These are phyloP conservation scores for Carettochelys insculpta DNA, from an alignment of 2,113 vertebrate species.

Conservation along the genomic window DNA sequence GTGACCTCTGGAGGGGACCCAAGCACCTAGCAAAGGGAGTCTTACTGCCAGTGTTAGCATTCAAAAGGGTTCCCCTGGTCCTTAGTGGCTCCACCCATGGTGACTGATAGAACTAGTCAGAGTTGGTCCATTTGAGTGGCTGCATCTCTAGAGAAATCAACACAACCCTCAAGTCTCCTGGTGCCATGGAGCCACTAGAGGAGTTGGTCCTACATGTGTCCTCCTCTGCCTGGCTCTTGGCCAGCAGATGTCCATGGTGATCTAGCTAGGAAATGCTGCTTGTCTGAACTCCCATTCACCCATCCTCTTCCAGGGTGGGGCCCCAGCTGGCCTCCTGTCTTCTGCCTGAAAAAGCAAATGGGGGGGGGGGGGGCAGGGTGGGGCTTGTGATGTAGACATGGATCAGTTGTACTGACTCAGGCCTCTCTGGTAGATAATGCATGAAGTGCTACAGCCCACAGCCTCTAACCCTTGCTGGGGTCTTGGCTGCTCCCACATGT, in stretches of 20 bases:
- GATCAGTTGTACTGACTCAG: background rate
- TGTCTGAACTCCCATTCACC: too few relatives aligned
- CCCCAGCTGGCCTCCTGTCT: too few relatives aligned
- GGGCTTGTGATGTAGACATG: too few relatives aligned
- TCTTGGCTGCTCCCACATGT: conserved; percentile 84
- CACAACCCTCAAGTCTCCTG: too few relatives aligned
- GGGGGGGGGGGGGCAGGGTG: too few relatives aligned
- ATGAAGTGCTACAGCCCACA: conserved; percentile 75
- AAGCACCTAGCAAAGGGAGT: background rate
- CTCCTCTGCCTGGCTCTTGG: background rate
- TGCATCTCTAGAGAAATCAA: too few relatives aligned
- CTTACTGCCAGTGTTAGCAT: background rate
- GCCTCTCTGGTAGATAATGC: conserved; percentile 72
- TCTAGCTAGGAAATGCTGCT: too few relatives aligned
- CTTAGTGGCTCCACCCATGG: background rate
- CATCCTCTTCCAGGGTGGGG: too few relatives aligned
- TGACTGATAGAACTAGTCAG: background rate
- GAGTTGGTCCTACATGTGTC: background rate
- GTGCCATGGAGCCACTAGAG: background rate
- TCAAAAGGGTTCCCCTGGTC: background rate
- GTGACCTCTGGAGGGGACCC: background rate
- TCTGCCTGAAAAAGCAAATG: too few relatives aligned
- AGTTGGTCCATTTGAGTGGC: too few relatives aligned
- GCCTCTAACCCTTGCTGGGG: conserved; percentile 76
- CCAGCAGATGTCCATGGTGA: background rate